These are phyloP conservation scores for Aulostomus chinensis DNA, from an alignment of 2,797 vertebrate species.

Conservation along the genomic window DNA sequence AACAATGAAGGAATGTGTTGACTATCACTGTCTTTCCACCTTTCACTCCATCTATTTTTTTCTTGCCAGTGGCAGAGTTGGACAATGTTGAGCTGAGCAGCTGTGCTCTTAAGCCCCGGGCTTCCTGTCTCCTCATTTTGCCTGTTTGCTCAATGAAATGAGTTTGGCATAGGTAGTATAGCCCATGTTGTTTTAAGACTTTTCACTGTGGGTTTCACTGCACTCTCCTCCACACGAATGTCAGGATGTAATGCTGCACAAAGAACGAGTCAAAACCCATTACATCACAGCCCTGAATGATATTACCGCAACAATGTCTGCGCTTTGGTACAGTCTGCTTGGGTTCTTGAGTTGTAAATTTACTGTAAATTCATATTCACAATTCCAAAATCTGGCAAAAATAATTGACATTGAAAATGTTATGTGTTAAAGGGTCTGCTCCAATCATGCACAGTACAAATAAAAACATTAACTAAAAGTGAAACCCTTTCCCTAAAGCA, in stretches of 20 bases:
- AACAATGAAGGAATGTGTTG: constrained; percentile 4
- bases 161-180: constrained; percentile 22
- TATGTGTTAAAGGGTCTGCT: too few relatives aligned
- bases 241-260: background rate
- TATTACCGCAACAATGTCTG: background rate
- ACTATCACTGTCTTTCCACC: constrained; percentile 23
- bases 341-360: too few relatives aligned
- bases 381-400: too few relatives aligned
- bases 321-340: background rate
- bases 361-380: too few relatives aligned
- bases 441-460: too few relatives aligned
- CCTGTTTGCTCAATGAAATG: constrained; percentile 49
- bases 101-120: constrained; percentile 50
- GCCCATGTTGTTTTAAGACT: constrained; percentile 27
- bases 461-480: too few relatives aligned
- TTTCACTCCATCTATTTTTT: constrained; percentile 27
- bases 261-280: constrained; percentile 7
- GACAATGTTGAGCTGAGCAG: constrained; percentile 42
- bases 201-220: constrained; percentile 6
- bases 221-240: constrained; percentile 3
- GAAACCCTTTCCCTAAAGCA: too few relatives aligned
- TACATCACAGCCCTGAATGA: background rate
- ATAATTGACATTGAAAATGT: too few relatives aligned
- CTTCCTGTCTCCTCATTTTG: constrained; percentile 26
- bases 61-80: constrained; percentile 28